Percentiles rank a stretch among this genome's conserved stretches.
Evolutionary conservation across 2,797 vertebrate species (phyloP).

Genomic region (Rhinophrynus dorsalis): DNA sequence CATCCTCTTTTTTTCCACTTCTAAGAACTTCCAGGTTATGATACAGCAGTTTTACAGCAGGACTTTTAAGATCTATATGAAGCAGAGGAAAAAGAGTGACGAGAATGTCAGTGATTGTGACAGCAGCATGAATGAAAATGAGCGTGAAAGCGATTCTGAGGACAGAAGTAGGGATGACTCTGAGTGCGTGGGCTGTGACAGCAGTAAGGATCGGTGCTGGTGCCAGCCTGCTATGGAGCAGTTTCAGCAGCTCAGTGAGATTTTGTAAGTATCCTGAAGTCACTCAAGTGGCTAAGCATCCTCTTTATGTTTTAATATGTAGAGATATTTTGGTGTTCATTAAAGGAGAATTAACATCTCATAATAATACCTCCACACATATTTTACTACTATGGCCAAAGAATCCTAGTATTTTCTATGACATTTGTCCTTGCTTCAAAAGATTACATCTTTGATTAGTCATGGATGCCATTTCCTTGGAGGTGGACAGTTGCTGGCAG

Average conservation of each 20-base stretch:
- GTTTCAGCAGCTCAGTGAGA: constrained; percentile 83
- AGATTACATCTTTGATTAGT: no score
- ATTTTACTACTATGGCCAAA: no score
- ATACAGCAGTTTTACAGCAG: constrained; percentile 89
- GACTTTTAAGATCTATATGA: constrained; percentile 89
- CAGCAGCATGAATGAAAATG: constrained; percentile 60
- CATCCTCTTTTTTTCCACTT: constrained; percentile 86
- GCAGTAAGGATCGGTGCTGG: constrained; percentile 77
- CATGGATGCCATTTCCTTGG: no score
- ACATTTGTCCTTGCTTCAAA: no score
- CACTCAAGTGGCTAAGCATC: no score
- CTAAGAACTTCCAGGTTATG: constrained; percentile 80
- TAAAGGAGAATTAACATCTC: no score
- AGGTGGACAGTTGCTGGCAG: no score
- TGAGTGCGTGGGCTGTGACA: constrained; percentile 77
- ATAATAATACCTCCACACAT: no score
- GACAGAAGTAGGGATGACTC: constrained; percentile 55
- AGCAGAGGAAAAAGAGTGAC: constrained; percentile 69
- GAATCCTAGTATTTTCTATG: no score
- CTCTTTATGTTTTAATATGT: no score
- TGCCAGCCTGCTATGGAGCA: constrained; percentile 84
- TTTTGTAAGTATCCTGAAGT: constrained; percentile 88
- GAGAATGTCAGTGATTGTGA: constrained; percentile 54
- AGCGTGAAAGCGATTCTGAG: constrained; percentile 56
- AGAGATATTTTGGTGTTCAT: no score